Evolutionary conservation across 2,113 vertebrate species (phyloP).

Genomic region (Leucosticte australis): DNA sequence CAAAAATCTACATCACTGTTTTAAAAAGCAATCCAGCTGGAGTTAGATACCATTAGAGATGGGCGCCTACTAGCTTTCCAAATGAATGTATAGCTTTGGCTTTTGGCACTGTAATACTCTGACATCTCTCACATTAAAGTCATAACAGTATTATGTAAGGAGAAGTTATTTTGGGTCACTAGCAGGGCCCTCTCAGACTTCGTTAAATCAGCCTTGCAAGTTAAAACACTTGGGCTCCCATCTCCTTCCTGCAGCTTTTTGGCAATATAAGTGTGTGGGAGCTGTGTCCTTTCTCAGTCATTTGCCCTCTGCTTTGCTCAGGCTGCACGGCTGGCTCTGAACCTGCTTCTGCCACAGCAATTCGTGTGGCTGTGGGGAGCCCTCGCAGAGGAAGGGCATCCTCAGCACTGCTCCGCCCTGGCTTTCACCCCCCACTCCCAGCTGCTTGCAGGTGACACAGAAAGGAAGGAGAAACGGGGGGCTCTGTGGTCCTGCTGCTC

Average conservation of each 20-base stretch:
- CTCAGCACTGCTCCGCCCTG: neutral
- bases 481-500: neutral
- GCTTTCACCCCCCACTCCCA: neutral
- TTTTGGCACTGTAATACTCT: constrained; percentile 35
- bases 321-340: neutral
- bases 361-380: neutral
- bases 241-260: neutral
- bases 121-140: constrained; percentile 32
- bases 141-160: constrained; percentile 50
- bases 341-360: neutral
- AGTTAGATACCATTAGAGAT: constrained; percentile 22
- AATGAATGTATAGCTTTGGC: constrained; percentile 21
- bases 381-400: fast-evolving
- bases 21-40: constrained; percentile 16
- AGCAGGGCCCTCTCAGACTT: neutral
- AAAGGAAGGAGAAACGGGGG: neutral
- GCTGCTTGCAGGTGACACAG: neutral
- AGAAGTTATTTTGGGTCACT: constrained; percentile 51
- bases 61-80: constrained; percentile 21
- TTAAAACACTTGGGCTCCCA: neutral
- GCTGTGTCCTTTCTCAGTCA: neutral
- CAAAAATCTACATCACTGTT: neutral
- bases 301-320: neutral
- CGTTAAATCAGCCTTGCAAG: neutral
- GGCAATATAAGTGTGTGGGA: fast-evolving